Percentiles rank a stretch among this genome's conserved stretches.
phyloP scores from a whole-genome alignment of 2,113 vertebrate species.

The Phasianus colchicus region DNA sequence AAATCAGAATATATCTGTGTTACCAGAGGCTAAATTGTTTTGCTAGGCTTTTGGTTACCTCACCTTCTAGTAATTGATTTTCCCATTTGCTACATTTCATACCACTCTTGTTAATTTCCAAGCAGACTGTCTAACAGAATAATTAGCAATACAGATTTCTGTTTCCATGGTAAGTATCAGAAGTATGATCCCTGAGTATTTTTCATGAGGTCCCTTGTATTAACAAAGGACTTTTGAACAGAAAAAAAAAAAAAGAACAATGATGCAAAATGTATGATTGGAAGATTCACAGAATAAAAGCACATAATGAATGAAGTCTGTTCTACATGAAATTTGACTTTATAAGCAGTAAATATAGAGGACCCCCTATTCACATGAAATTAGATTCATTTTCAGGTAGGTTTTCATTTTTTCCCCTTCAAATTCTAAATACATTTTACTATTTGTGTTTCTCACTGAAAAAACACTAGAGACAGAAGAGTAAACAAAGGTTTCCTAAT shows the following conservation, averaged over 20 bases:
- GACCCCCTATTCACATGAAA: neutral
- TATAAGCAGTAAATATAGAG: neutral
- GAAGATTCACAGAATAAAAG: neutral
- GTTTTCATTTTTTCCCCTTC: neutral
- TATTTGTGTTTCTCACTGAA: neutral
- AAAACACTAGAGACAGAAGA: neutral
- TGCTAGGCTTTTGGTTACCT: neutral
- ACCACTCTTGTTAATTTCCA: neutral
- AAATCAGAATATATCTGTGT: neutral
- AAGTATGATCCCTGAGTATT: neutral
- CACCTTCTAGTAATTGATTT: neutral
- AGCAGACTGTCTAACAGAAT: neutral
- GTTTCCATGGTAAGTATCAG: neutral
- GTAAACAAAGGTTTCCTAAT: conserved; percentile 11
- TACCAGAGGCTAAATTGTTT: neutral
- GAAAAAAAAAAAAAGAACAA: neutral
- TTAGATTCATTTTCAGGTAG: neutral
- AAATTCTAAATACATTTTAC: neutral
- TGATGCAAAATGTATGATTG: neutral
- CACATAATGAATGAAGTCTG: neutral
- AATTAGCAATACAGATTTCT: neutral
- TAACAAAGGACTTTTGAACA: neutral
- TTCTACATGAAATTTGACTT: neutral
- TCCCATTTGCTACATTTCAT: neutral
- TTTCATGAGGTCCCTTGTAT: neutral